Conservation (phyloP, 2,888 invertebrate species). For the Gerris lacustris region DNA sequence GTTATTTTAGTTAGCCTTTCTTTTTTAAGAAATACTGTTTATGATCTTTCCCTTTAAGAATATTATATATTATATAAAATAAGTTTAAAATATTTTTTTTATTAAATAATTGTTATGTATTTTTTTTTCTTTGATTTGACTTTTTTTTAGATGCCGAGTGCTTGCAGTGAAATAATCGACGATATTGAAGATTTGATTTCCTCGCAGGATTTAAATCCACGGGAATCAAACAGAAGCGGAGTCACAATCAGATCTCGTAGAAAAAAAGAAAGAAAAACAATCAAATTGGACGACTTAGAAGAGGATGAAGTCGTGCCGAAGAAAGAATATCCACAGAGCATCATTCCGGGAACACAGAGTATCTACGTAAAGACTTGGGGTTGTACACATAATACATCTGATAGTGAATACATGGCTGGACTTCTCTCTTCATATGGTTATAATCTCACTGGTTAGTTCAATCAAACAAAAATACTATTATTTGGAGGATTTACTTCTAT, state of each 20-base stretch:
- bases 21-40: too few relatives aligned
- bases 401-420: conserved; percentile 98
- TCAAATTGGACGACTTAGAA: conserved; percentile 29
- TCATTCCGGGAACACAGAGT: conserved; percentile 55
- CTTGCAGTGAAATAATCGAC: conserved; percentile 51
- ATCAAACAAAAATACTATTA: too few relatives aligned
- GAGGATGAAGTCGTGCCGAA: conserved; percentile 28
- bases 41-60: too few relatives aligned
- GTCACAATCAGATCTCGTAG: conserved; percentile 55
- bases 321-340: conserved; percentile 31
- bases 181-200: conserved; percentile 78
- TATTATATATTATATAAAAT: too few relatives aligned
- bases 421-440: conserved; percentile 81
- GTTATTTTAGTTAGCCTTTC: too few relatives aligned
- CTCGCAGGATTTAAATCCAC: conserved; percentile 54
- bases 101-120: too few relatives aligned
- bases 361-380: conserved; percentile 93
- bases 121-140: neutral
- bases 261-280: conserved; percentile 32
- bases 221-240: conserved; percentile 52
- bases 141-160: conserved; percentile 40
- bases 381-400: conserved; percentile 94
- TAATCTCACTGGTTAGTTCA: conserved; percentile 49
- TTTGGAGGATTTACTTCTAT: too few relatives aligned
- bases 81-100: too few relatives aligned